Base-by-base conservation (phyloP, 2,113 vertebrate genomes). In the Ictalurus furcatus region DNA sequence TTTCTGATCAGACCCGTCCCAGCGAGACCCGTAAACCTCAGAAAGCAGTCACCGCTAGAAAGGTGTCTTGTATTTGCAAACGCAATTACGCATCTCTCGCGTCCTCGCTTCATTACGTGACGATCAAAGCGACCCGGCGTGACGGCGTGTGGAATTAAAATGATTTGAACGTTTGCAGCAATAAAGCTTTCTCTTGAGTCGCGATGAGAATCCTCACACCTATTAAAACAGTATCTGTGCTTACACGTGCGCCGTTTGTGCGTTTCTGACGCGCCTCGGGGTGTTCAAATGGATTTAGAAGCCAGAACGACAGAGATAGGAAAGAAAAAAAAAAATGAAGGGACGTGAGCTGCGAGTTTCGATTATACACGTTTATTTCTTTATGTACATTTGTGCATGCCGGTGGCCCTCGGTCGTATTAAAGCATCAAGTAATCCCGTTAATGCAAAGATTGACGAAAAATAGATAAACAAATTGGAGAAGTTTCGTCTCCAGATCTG, bases 141-240 rank as follows among this genome's bases (percentile, higher is more conserved):
- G 90, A 93, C 92, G 91, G 88, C 63, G 87, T 73, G 90, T 85
- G 86, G 90, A 92, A 90, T 92, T 92, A 84, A 91, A 92, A 92
- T 90, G 85, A 88, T 88, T 90, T 84, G 79, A 90, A 92, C 89
- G 83, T 92, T 90, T 91, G 88, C 91, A 90, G 87, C 89, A 90
- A 89, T 93, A 90, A 80, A 86, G 92, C 91, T 73, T 87, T 85
- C 87, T 92, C 85, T 44, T 4, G 90, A 92, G 92, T 92, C 79
- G 85, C 92, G 28, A 85, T 91, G 90, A 85, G 91, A 91, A 93
- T 91, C 59, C 90, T 90, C 92, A 93, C 92, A 90, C 91, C 93
- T 93, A 94, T 91, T 94, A 94, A 94, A 91, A 90, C 90, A 82
- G 86, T 87, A 80, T 91, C 84, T 92, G 88, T 48, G 86, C 90